A percentile compares a stretch with the other conserved stretches of the same genome.
These are phyloP conservation scores for Thalassophryne amazonica DNA, from an alignment of 2,797 vertebrate species.

Conservation along the genomic window DNA sequence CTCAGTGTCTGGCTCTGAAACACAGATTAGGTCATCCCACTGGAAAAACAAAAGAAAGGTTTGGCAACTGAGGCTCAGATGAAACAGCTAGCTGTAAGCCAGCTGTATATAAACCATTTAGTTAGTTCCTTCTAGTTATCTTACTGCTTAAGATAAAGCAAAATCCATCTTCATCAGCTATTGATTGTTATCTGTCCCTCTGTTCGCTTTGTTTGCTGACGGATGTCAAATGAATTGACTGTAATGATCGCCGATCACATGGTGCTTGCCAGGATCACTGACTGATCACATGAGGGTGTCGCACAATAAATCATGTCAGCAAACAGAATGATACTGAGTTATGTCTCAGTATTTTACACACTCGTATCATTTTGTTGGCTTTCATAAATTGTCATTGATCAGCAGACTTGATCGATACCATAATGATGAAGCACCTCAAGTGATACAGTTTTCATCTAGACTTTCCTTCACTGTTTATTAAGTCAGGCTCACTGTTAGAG, in stretches of 20 bases:
- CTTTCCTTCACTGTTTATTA: slow-evolving; percentile 1
- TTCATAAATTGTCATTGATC: too few relatives aligned
- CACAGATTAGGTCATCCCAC: slow-evolving; percentile 42
- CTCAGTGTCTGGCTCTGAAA: slow-evolving; percentile 13
- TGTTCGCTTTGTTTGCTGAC: neutral
- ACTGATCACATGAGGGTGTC: neutral
- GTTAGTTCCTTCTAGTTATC: too few relatives aligned
- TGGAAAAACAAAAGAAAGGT: slow-evolving; percentile 43
- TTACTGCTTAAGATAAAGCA: too few relatives aligned
- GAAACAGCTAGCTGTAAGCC: too few relatives aligned
- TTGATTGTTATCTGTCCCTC: neutral
- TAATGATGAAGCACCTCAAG: neutral
- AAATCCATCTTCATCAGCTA: slow-evolving; percentile 1
- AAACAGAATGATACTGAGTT: too few relatives aligned
- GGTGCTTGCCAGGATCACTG: neutral
- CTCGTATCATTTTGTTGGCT: too few relatives aligned
- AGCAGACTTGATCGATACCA: slow-evolving; percentile 11
- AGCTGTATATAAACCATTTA: too few relatives aligned
- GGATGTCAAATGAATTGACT: slow-evolving; percentile 2
- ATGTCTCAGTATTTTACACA: too few relatives aligned
- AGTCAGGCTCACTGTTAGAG: neutral
- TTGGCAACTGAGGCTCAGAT: too few relatives aligned
- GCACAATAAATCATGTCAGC: neutral
- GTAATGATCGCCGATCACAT: neutral
- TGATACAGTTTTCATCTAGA: neutral